These are phyloP conservation scores for Drosophila aldrichi DNA, from an alignment of 2,888 invertebrate genomes.

Conservation along the genomic window DNA sequence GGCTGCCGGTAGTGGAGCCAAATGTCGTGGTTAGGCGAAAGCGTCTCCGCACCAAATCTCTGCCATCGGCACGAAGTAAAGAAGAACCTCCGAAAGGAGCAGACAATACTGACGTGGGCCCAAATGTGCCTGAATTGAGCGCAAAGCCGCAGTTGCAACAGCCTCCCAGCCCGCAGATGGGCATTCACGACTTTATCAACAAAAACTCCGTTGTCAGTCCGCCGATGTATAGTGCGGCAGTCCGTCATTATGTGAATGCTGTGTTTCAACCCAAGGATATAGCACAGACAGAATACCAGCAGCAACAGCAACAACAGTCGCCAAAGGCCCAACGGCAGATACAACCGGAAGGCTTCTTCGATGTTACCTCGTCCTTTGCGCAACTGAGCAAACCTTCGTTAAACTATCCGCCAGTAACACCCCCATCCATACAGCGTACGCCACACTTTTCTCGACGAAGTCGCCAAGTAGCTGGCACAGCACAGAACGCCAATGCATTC, in stretches of 20 bases:
- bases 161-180: not conserved
- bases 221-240: slow-evolving; percentile 33
- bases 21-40: not conserved
- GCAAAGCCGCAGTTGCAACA: not conserved
- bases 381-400: slow-evolving; percentile 33
- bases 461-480: slow-evolving; percentile 41
- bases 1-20: not conserved
- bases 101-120: not conserved
- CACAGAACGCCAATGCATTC: not conserved
- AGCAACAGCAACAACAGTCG: not conserved
- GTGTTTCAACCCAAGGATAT: slow-evolving; percentile 10
- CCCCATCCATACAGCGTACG: slow-evolving; percentile 19
- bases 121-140: not conserved
- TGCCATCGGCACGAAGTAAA: slow-evolving; percentile 21
- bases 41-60: slow-evolving; percentile 47
- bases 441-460: slow-evolving; percentile 44
- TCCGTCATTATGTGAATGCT: slow-evolving; percentile 29
- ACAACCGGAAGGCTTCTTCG: slow-evolving; percentile 11
- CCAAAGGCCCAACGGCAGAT: not conserved
- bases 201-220: slow-evolving; percentile 24
- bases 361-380: slow-evolving; percentile 7
- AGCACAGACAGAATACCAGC: not conserved
- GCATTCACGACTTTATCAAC: slow-evolving; percentile 28
- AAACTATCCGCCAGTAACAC: slow-evolving; percentile 41
- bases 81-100: not conserved